A percentile compares a stretch with the other conserved stretches of the same genome.
Evolutionary conservation across 2,888 invertebrate species (phyloP).

Genomic region (Notodonta dromedarius): DNA sequence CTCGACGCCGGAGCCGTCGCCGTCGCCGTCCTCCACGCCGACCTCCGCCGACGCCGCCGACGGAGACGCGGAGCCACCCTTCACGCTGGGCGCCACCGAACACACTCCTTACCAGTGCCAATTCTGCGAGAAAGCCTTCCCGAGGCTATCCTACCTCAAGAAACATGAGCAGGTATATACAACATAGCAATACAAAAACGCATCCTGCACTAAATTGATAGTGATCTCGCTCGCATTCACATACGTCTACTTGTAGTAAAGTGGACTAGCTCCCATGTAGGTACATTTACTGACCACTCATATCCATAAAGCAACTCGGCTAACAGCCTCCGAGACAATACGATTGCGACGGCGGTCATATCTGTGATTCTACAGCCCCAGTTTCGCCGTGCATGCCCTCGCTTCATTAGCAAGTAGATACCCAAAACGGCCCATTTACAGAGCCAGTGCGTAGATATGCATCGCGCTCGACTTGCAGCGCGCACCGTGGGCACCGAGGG

Average conservation of each 20-base stretch:
- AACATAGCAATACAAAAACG: constrained; percentile 1
- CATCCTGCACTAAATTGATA: constrained; percentile 8
- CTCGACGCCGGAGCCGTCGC: constrained; percentile 85
- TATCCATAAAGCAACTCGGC: constrained; percentile 63
- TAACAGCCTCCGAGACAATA: constrained; percentile 62
- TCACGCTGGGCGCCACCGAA: constrained; percentile 87
- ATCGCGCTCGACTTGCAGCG: constrained; percentile 72
- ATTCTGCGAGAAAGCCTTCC: constrained; percentile 96
- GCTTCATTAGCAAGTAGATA: constrained; percentile 83
- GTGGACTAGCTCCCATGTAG: constrained; percentile 5
- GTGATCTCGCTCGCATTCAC: not conserved
- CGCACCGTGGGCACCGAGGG: constrained; percentile 51
- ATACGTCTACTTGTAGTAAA: constrained; percentile 2
- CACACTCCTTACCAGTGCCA: constrained; percentile 95
- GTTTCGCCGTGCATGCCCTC: constrained; percentile 68
- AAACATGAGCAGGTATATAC: constrained; percentile 94
- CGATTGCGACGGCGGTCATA: constrained; percentile 68
- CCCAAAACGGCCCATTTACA: constrained; percentile 82
- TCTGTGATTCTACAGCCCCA: constrained; percentile 72
- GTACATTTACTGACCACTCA: constrained; percentile 34
- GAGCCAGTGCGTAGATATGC: constrained; percentile 79
- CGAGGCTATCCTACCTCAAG: constrained; percentile 93
- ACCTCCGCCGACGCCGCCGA: constrained; percentile 87
- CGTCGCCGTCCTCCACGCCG: constrained; percentile 86
- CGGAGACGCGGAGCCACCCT: constrained; percentile 86